These are phyloP conservation scores for Setophaga kirtlandii DNA, from an alignment of 2,113 vertebrate genomes.

Conservation along the genomic window DNA sequence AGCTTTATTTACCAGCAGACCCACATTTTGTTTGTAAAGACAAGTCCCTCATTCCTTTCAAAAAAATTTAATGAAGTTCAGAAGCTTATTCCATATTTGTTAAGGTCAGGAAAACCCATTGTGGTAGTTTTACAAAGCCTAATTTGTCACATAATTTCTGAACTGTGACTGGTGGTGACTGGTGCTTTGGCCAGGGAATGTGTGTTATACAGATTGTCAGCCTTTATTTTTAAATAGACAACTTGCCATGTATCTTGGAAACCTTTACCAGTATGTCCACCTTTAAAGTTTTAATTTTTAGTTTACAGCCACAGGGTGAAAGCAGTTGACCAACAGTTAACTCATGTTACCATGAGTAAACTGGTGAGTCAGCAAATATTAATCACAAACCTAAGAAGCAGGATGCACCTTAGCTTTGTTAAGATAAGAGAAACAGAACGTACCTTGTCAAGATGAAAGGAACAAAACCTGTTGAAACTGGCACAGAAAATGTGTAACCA, in stretches of 20 bases:
- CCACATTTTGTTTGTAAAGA: background rate
- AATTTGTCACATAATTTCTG: background rate
- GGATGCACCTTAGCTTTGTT: background rate
- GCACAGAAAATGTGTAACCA: background rate
- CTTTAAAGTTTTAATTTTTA: background rate
- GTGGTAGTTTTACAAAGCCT: background rate
- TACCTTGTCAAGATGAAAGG: background rate
- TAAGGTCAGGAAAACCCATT: background rate
- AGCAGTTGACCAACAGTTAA: background rate
- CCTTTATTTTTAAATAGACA: background rate
- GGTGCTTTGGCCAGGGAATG: background rate
- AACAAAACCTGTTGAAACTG: background rate
- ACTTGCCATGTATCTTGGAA: background rate
- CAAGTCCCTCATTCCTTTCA: background rate
- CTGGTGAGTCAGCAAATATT: background rate
- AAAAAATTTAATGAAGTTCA: background rate
- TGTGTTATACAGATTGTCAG: background rate
- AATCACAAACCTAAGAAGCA: background rate
- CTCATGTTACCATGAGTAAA: background rate
- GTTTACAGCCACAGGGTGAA: background rate
- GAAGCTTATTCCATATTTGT: background rate
- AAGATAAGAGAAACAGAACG: background rate
- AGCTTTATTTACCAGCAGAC: background rate
- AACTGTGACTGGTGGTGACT: background rate
- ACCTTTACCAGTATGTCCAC: background rate